These are phyloP conservation scores for Trematomus loennbergii DNA, from an alignment of 2,113 vertebrate species.

Conservation along the genomic window DNA sequence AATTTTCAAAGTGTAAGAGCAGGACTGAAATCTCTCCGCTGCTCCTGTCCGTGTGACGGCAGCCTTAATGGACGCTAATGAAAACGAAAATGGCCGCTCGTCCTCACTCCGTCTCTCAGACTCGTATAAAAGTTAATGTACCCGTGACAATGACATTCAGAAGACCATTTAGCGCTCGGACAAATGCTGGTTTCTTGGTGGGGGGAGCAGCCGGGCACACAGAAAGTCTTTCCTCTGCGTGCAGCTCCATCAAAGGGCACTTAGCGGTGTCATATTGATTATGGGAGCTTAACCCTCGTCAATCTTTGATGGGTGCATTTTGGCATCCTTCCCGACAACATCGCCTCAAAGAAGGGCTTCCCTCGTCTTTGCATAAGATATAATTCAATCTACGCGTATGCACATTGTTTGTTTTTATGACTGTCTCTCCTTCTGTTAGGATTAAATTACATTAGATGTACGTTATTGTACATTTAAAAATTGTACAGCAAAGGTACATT, in stretches of 20 bases:
- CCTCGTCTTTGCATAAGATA: neutral
- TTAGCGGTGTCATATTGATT: slow-evolving; percentile 83
- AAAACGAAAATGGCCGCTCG: slow-evolving; percentile 70
- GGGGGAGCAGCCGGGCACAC: slow-evolving; percentile 69
- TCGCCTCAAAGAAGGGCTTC: slow-evolving; percentile 40
- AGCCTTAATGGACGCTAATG: slow-evolving; percentile 71
- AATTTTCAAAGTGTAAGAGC: neutral
- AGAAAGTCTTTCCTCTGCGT: slow-evolving; percentile 71
- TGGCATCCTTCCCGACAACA: slow-evolving; percentile 65
- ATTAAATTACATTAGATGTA: too few relatives aligned
- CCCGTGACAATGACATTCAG: slow-evolving; percentile 79
- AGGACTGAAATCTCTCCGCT: slow-evolving; percentile 27
- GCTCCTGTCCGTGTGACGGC: slow-evolving; percentile 43
- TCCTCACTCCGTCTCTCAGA: slow-evolving; percentile 67
- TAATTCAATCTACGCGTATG: neutral
- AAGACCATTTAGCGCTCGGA: slow-evolving; percentile 74
- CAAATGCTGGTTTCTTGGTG: slow-evolving; percentile 67
- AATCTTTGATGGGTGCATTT: slow-evolving; percentile 67
- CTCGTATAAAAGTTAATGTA: slow-evolving; percentile 82
- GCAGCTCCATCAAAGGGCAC: slow-evolving; percentile 80
- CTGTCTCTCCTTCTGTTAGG: neutral
- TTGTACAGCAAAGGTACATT: too few relatives aligned
- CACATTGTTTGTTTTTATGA: neutral
- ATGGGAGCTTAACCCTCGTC: slow-evolving; percentile 79
- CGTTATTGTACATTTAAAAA: too few relatives aligned